Evolutionary conservation across 2,888 invertebrate genomes (phyloP).

Genomic region (Ochropleura leucogaster): DNA sequence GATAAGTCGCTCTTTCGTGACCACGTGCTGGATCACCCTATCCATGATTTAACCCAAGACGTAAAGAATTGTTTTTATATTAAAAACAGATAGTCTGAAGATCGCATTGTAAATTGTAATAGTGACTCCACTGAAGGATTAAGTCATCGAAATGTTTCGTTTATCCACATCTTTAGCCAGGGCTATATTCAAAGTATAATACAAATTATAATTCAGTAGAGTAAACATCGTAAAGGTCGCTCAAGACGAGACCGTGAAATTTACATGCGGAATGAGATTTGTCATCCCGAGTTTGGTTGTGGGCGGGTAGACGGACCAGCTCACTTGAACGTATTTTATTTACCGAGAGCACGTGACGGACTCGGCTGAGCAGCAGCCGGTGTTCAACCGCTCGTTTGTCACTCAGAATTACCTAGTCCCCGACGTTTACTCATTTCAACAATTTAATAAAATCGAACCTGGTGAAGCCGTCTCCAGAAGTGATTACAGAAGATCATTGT

Average conservation of each 20-base stretch:
- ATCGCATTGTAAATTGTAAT: background rate
- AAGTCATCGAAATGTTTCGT: background rate
- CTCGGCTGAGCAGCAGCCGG: conserved; percentile 77
- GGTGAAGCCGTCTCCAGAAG: conserved; percentile 41
- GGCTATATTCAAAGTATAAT: conserved; percentile 55
- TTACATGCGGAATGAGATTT: conserved; percentile 84
- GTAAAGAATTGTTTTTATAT: conserved; percentile 68
- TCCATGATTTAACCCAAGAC: conserved; percentile 63
- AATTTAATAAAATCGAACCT: conserved; percentile 73
- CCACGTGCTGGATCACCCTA: conserved; percentile 52
- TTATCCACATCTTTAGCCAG: conserved; percentile 40
- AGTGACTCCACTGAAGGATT: background rate
- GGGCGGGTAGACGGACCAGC: conserved; percentile 69
- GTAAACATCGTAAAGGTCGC: conserved; percentile 73
- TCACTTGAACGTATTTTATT: conserved; percentile 83
- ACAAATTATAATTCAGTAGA: conserved; percentile 72
- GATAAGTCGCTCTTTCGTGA: conserved; percentile 78
- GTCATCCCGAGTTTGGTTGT: conserved; percentile 78
- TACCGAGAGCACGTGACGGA: conserved; percentile 82
- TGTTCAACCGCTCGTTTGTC: conserved; percentile 84
- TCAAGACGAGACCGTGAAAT: conserved; percentile 76
- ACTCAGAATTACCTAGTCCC: conserved; percentile 78
- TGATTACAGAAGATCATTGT: conserved; percentile 26
- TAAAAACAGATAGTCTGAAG: background rate
- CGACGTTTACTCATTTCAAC: conserved; percentile 75